Base-by-base conservation (phyloP, 37 sponge, comb jelly and placozoan species). In the Amphimedon queenslandica region DNA sequence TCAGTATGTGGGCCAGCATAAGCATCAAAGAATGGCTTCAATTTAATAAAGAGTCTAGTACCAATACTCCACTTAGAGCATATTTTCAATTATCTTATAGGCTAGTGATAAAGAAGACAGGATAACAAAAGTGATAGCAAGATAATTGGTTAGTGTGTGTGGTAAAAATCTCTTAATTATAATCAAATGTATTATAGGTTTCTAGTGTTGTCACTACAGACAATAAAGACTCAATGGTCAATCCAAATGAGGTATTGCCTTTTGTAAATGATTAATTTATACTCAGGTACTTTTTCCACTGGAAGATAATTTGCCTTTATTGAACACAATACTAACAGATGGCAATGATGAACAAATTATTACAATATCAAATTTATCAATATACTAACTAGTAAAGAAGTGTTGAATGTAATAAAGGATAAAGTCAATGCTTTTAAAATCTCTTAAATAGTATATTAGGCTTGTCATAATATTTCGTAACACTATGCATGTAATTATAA, bases 111-210 rank as follows among this genome's bases (percentile, higher is more conserved):
- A 38, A 0, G 38, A 63, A 42, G 92, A 92, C 33, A 78, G 84
- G 58, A 58, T 86, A 3, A 92, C 82, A 40, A 87, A 92, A 57
- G 87, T 73, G 0, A 25, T 87, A 0, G 76, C 76, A 16, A 55
- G 92, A 25, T 56, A 71, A 20, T 8, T 86, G 69, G 87, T 92
- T 42, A 53, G 90, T 38, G 42, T 40, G 70, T n/a, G n/a, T n/a
- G n/a, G n/a, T n/a, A n/a, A n/a, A n/a, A n/a, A n/a, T n/a, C n/a
- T n/a, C n/a, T n/a, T n/a, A n/a, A n/a, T n/a, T n/a, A n/a, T n/a
- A n/a, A n/a, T n/a, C n/a, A n/a, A n/a, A n/a, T n/a, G n/a, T n/a
- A n/a, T n/a, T n/a, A n/a, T n/a, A n/a, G n/a, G n/a, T n/a, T n/a
- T n/a, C n/a, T n/a, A n/a, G n/a, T n/a, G n/a, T n/a, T n/a, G n/a